Percentiles rank a stretch among this genome's conserved stretches.
Conservation (phyloP, 2,113 vertebrate genomes). For the Cololabis saira region DNA sequence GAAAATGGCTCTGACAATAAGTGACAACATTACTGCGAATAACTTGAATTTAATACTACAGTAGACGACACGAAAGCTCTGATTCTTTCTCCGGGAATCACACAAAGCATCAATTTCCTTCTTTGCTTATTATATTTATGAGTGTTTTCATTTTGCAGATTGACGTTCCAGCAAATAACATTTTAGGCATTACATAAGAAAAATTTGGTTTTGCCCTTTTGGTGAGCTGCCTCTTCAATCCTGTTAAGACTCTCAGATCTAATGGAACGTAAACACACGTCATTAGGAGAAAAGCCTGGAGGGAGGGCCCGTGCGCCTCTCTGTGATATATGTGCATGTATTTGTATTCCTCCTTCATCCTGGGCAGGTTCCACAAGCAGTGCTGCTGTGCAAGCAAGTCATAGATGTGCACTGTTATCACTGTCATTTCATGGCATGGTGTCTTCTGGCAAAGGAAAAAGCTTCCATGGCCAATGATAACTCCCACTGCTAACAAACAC, state of each 20-base stretch:
- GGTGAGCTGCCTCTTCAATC: slow-evolving; percentile 34
- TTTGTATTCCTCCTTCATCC: slow-evolving; percentile 44
- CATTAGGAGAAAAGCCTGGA: slow-evolving; percentile 36
- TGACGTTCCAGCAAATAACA: slow-evolving; percentile 55
- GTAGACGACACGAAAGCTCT: slow-evolving; percentile 46
- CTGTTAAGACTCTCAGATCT: slow-evolving; percentile 45
- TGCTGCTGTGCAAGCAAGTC: slow-evolving; percentile 46
- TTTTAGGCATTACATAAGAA: slow-evolving; percentile 47
- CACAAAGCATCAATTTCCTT: slow-evolving; percentile 56
- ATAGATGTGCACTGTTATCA: slow-evolving; percentile 58
- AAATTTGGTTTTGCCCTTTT: slow-evolving; percentile 36
- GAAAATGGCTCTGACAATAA: slow-evolving; percentile 16
- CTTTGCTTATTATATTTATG: slow-evolving; percentile 49
- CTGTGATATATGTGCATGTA: slow-evolving; percentile 45
- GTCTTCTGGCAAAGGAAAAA: slow-evolving; percentile 64
- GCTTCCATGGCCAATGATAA: slow-evolving; percentile 69
- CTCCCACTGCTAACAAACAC: slow-evolving; percentile 67
- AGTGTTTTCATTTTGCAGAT: slow-evolving; percentile 54
- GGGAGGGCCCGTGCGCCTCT: slow-evolving; percentile 7
- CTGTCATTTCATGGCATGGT: slow-evolving; percentile 56
- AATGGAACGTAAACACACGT: slow-evolving; percentile 60
- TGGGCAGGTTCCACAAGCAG: slow-evolving; percentile 38
- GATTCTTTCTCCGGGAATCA: slow-evolving; percentile 42
- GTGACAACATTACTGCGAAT: slow-evolving; percentile 51
- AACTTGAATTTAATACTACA: slow-evolving; percentile 51